Percentiles rank a stretch among this genome's conserved stretches.
Conservation (phyloP, 2,888 invertebrate species). For the Polyommatus iphigenia region DNA sequence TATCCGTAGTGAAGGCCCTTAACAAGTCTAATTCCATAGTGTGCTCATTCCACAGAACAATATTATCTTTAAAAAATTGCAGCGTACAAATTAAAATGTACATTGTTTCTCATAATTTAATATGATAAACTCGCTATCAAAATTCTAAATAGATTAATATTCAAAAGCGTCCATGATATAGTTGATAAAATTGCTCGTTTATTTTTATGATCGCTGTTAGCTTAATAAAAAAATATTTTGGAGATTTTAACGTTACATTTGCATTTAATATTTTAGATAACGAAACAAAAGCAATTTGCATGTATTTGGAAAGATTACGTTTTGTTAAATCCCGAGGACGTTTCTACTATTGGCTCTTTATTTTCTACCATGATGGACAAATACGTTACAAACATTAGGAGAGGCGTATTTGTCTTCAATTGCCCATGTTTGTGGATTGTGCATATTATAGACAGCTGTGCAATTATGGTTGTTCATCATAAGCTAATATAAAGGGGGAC, state of each 20-base stretch:
- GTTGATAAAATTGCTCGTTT: slow-evolving; percentile 2
- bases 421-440: background rate
- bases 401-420: too few relatives aligned
- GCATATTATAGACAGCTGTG: background rate
- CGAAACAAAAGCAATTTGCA: slow-evolving; percentile 34
- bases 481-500: background rate
- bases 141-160: background rate
- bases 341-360: too few relatives aligned
- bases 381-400: background rate
- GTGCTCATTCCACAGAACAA: background rate
- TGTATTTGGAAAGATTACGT: background rate
- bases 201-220: background rate
- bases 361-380: background rate
- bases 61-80: background rate
- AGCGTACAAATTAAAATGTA: background rate
- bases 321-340: background rate
- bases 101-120: background rate
- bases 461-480: background rate
- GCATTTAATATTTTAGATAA: background rate
- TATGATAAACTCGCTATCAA: background rate
- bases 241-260: slow-evolving; percentile 1
- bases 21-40: too few relatives aligned
- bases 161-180: background rate
- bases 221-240: background rate
- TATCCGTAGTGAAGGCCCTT: too few relatives aligned